A percentile compares a stretch with the other conserved stretches of the same genome.
These are phyloP conservation scores for Glossophaga mutica DNA, from an alignment of 2,797 vertebrate species.

Conservation along the genomic window DNA sequence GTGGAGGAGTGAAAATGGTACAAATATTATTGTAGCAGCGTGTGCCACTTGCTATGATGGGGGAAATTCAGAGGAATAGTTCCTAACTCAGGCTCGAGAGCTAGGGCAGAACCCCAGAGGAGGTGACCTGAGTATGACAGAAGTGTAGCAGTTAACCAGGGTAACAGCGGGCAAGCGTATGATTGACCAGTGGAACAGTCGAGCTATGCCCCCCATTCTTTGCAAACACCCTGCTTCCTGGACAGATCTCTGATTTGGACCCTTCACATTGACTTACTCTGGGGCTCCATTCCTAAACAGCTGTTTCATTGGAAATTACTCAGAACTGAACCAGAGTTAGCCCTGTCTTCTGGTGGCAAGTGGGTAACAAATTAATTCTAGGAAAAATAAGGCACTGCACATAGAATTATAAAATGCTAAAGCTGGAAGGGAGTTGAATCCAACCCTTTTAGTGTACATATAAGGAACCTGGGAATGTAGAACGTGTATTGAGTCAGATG, in stretches of 20 bases:
- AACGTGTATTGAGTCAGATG: neutral
- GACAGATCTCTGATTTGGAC: neutral
- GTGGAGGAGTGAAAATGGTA: neutral
- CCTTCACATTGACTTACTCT: neutral
- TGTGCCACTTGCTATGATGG: neutral
- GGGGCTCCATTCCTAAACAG: neutral
- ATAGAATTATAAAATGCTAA: neutral
- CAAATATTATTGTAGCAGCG: neutral
- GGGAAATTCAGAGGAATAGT: neutral
- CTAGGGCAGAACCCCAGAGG: neutral
- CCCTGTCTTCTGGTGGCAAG: neutral
- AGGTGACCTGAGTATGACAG: neutral
- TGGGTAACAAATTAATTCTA: neutral
- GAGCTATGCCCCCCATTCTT: neutral
- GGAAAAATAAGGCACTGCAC: neutral
- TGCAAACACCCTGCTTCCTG: neutral
- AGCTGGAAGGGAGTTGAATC: neutral
- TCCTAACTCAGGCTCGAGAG: neutral
- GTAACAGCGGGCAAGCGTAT: neutral
- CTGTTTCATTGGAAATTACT: neutral
- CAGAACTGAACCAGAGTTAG: neutral
- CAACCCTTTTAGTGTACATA: neutral
- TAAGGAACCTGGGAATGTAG: neutral
- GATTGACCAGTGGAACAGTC: neutral
- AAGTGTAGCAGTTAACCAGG: neutral